Percentiles rank a stretch among this genome's conserved stretches.
Evolutionary conservation across 2,113 vertebrate genomes (phyloP).

Genomic region (Ophthalmotilapia sp.): DNA sequence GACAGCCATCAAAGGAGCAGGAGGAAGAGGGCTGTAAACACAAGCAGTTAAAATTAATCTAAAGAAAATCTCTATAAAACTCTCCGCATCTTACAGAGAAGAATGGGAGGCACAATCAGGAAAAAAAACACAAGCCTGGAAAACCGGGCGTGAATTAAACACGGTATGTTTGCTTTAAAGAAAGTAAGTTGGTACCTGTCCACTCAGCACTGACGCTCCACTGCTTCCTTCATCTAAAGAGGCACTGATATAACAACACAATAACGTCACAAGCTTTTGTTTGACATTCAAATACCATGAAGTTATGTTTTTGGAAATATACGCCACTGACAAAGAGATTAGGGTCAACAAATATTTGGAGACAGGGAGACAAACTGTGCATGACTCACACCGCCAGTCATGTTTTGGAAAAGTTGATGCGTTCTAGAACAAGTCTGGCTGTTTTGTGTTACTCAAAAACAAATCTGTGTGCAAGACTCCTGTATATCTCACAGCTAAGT

Average conservation of each 20-base stretch:
- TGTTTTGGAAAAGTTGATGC: not conserved
- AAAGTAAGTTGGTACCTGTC: constrained; percentile 75
- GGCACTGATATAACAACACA: constrained; percentile 67
- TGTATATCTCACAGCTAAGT: not conserved
- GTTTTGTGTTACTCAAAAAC: not conserved
- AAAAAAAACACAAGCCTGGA: not conserved
- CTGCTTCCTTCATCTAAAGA: constrained; percentile 85
- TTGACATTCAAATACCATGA: not conserved
- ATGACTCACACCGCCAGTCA: not conserved
- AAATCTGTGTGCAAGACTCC: not conserved
- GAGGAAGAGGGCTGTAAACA: constrained; percentile 64
- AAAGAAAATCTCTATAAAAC: not conserved
- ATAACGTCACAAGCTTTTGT: not conserved
- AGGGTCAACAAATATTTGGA: not conserved
- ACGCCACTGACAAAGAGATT: not conserved
- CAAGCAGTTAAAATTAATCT: not conserved
- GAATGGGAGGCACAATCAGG: not conserved
- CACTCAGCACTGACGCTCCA: constrained; percentile 74
- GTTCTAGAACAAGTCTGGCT: not conserved
- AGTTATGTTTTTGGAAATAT: not conserved
- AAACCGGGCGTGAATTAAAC: not conserved
- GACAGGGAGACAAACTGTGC: not conserved
- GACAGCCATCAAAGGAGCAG: constrained; percentile 75
- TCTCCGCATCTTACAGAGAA: not conserved
- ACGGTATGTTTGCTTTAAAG: not conserved